phyloP scores from a whole-genome alignment of 2,797 vertebrate species.

The Morelia viridis region DNA sequence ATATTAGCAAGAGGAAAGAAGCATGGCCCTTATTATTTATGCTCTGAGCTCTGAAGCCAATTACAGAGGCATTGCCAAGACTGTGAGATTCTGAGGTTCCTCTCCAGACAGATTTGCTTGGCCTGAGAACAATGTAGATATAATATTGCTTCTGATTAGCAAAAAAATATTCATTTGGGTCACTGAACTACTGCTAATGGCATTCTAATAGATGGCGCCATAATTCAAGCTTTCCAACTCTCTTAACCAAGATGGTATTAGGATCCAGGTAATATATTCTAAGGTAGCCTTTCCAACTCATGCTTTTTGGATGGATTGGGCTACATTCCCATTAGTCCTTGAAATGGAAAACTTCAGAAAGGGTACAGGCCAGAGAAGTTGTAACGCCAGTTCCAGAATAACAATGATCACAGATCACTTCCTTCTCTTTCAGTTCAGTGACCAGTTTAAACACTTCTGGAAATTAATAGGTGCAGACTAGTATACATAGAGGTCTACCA shows the following conservation, averaged over 20 bases:
- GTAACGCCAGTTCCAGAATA: slow-evolving; percentile 3
- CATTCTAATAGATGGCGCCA: slow-evolving; percentile 68
- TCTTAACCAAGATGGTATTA: slow-evolving; percentile 64
- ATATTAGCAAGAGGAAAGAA: slow-evolving; percentile 52
- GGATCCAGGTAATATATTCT: slow-evolving; percentile 37
- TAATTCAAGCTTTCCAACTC: slow-evolving; percentile 55
- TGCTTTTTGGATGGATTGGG: too few relatives aligned
- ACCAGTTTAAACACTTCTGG: background rate
- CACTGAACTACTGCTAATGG: slow-evolving; percentile 65
- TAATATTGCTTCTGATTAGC: slow-evolving; percentile 61
- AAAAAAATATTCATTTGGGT: slow-evolving; percentile 67
- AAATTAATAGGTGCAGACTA: too few relatives aligned
- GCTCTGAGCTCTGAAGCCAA: slow-evolving; percentile 52
- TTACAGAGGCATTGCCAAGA: slow-evolving; percentile 50
- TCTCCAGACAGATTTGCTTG: slow-evolving; percentile 55
- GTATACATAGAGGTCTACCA: too few relatives aligned
- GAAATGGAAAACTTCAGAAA: too few relatives aligned
- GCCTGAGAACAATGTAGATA: slow-evolving; percentile 61
- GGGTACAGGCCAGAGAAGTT: too few relatives aligned
- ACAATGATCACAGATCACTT: slow-evolving; percentile 41
- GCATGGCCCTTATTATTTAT: slow-evolving; percentile 53
- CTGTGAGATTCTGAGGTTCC: slow-evolving; percentile 50
- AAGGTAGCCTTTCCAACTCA: too few relatives aligned
- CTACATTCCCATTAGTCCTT: too few relatives aligned
- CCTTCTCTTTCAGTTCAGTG: slow-evolving; percentile 46